A percentile compares a stretch with the other conserved stretches of the same genome.
phyloP scores from a whole-genome alignment of 2,797 vertebrate species.

The Diceros bicornis region DNA sequence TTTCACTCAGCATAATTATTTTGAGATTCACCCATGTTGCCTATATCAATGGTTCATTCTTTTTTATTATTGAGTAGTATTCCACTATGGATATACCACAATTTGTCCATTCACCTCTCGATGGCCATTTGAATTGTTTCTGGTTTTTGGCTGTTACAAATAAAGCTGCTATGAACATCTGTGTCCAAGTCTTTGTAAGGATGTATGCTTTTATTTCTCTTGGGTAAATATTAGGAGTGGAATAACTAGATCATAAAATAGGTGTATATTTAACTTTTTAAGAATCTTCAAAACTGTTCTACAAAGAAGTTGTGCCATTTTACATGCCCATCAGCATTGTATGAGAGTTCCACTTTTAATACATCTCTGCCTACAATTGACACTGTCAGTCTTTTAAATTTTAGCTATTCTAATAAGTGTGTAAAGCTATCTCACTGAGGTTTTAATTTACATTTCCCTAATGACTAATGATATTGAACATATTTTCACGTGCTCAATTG shows the following conservation, averaged over 20 bases:
- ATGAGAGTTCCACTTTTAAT: background rate
- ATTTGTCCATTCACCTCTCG: background rate
- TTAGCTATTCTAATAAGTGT: background rate
- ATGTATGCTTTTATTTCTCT: background rate
- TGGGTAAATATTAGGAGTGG: background rate
- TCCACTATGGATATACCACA: background rate
- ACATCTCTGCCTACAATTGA: background rate
- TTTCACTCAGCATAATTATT: conserved; percentile 26
- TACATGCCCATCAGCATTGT: background rate
- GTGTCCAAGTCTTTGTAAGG: background rate
- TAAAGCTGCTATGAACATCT: background rate
- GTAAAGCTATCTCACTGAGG: background rate
- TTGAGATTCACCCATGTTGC: background rate
- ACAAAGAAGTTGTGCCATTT: background rate
- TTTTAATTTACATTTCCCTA: background rate
- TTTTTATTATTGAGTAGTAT: background rate
- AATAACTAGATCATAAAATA: background rate
- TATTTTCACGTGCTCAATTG: background rate
- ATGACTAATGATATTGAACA: background rate
- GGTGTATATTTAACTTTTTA: background rate
- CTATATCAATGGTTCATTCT: background rate
- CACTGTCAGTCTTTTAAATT: background rate
- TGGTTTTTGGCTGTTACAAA: background rate
- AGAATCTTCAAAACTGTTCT: background rate
- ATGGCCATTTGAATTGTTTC: background rate